Conservation (phyloP, 2,888 invertebrate genomes). For the Sinopyrophorus schimmeli region DNA sequence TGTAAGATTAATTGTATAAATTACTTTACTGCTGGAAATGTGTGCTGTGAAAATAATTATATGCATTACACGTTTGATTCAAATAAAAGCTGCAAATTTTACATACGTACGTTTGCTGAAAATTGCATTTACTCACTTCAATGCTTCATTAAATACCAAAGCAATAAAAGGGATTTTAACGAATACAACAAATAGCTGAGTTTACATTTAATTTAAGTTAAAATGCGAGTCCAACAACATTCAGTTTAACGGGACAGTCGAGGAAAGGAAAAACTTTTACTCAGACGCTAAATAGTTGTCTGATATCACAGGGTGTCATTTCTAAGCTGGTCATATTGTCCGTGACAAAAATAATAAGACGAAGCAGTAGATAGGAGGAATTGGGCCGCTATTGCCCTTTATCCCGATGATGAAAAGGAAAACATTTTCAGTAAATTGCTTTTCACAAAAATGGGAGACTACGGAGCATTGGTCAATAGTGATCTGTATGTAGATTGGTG, state of each 20-base stretch:
- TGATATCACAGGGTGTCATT: slow-evolving; percentile 41
- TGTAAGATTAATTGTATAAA: too few relatives aligned
- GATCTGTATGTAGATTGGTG: slow-evolving; percentile 17
- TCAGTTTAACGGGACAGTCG: slow-evolving; percentile 13
- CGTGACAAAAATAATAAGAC: slow-evolving; percentile 46
- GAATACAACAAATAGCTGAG: slow-evolving; percentile 41
- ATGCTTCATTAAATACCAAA: slow-evolving; percentile 14
- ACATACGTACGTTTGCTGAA: too few relatives aligned
- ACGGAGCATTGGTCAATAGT: slow-evolving; percentile 18
- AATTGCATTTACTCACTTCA: too few relatives aligned
- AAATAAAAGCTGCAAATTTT: too few relatives aligned
- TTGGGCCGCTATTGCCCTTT: slow-evolving; percentile 31
- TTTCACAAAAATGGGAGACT: slow-evolving; percentile 28
- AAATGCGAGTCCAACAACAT: slow-evolving; percentile 43
- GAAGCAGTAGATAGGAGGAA: slow-evolving; percentile 11
- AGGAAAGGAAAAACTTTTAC: slow-evolving; percentile 8
- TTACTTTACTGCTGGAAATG: too few relatives aligned
- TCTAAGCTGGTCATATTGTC: slow-evolving; percentile 45
- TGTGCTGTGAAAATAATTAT: too few relatives aligned
- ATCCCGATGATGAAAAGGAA: slow-evolving; percentile 33
- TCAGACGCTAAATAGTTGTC: slow-evolving; percentile 30
- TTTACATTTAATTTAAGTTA: slow-evolving; percentile 42
- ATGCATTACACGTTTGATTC: too few relatives aligned
- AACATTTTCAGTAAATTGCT: slow-evolving; percentile 30
- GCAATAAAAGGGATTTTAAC: slow-evolving; percentile 26